Evolutionary conservation across 2,797 vertebrate species (phyloP), one percentile per base, ranked within the genome.

Genomic region (Cuculus canorus): DNA sequence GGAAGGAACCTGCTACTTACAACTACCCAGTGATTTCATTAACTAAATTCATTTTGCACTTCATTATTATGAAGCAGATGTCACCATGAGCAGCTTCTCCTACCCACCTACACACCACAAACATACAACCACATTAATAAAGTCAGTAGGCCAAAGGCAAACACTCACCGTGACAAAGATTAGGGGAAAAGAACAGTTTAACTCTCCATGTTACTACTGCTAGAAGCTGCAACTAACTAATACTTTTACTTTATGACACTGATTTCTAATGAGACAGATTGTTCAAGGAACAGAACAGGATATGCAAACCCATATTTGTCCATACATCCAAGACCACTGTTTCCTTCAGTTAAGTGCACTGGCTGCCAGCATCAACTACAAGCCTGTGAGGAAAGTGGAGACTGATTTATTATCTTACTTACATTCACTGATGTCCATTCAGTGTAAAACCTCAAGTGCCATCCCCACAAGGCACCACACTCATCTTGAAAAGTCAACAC

Each of bases 51-150:
- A 68, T 53, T 47, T 68, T 81, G 56, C 16, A 70, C 32, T 82
- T 90, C 7, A 64, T 86, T 82, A 90, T 68, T 22, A 64, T 2
- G 33, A 92, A 82, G 78, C 78, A 86, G 86, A 92, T 13, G 0
- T 61, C 88, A 88, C 75, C 75, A 19, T 61, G 43, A 33, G 77
- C 94, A 95, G 92, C 75, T 93, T 95, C 92, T 96, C 78, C 93
- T 52, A 60, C n/a, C 92, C 95, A 87, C 96, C 88, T 85, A 94
- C 95, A 95, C 88, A 68, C 60, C 18, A 35, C 88, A 95, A 86
- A 82, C 88, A 72, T 6, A n/a, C 84, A 95, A 92, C 92, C 92
- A 95, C 90, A 88, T 92, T 68, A 95, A 94, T n/a, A 68, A 75
- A 92, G 39, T 50, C 93, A 94, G 53, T 10, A 82, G 93, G 88